Base-by-base conservation (phyloP, 2,797 vertebrate species). In the Podarcis siculus region DNA sequence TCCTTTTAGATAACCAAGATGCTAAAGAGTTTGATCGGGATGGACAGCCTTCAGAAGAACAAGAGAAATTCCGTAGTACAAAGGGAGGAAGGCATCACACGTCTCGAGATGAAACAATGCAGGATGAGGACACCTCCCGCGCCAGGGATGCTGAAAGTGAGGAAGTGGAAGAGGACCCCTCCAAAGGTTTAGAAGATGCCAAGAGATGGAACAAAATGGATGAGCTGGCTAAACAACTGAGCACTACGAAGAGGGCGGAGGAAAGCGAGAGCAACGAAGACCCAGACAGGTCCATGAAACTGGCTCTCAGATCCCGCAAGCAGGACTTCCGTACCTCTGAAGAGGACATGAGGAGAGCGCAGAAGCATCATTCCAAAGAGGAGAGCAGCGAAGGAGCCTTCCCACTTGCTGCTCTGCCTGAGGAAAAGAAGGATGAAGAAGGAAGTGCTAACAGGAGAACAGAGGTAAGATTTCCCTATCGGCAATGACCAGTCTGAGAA, bases 361-460 rank as follows among this genome's bases (percentile, higher is more conserved):
- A 94, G 95, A 95, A 97, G 17, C 98, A 97, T 10, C 97, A 98
- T 89, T 98, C 98, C 0, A 97, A 96, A 90, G 98, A 98, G 92
- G 96, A 96, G 61, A 93, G 92, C 58, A 85, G 90, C 13, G 97
- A 97, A 93, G 95, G 93, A 35, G 97, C 97, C 82, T 97, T 98
- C 91, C 97, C 97, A 3, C 96, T 98, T 90, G 97, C 96, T 82
- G 96, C 96, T 25, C 91, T 97, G 86, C 96, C 97, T 0, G 98
- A 98, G 93, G 98, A 98, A 90, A 98, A 95, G 94, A 98, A 95
- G 78, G 97, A 97, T 13, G 98, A 99, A 85, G 99, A 99, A 93
- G 99, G 99, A 88, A 99, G 99, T 0, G 98, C 98, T 92, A 97
- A 97, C 92, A 97, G 97, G 90, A 99, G 98, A 94, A 95, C 97